A percentile compares a stretch with the other conserved stretches of the same genome.
These are phyloP conservation scores for Oreochromis spilurus DNA, from an alignment of 2,113 vertebrate genomes.

Conservation along the genomic window DNA sequence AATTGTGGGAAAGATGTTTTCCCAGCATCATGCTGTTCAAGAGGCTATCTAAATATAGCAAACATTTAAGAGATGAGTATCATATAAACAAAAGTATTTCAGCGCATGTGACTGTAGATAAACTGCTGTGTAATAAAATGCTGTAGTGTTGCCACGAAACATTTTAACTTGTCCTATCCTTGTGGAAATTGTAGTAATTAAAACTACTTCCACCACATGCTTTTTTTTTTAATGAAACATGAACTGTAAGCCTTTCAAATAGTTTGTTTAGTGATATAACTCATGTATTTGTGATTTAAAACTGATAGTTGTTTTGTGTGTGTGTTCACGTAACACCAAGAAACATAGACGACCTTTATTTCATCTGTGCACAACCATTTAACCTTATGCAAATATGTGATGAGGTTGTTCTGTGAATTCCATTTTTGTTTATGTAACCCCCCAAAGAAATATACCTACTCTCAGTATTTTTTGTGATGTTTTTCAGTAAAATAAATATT, in stretches of 20 bases:
- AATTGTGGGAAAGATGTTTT: not conserved
- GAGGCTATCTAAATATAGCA: not conserved
- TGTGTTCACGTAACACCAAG: not conserved
- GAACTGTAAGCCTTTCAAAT: not conserved
- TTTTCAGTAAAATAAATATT: conserved; percentile 29
- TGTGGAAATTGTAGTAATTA: not conserved
- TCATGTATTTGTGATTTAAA: not conserved
- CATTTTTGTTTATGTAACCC: not conserved
- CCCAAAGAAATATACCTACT: not conserved
- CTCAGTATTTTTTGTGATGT: not conserved
- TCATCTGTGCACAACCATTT: not conserved
- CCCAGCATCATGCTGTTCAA: not conserved
- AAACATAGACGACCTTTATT: not conserved
- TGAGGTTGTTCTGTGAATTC: not conserved
- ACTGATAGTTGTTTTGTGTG: not conserved
- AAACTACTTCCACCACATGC: not conserved
- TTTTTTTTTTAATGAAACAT: not conserved
- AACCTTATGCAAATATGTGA: not conserved
- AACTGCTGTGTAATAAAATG: not conserved
- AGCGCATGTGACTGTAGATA: conserved; percentile 1
- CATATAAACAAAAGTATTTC: not conserved
- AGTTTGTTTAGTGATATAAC: not conserved
- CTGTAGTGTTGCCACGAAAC: not conserved
- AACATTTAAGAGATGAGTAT: not conserved
- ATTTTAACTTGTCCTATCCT: not conserved